Evolutionary conservation across 2,797 vertebrate genomes (phyloP).

Genomic region (Manis pentadactyla): DNA sequence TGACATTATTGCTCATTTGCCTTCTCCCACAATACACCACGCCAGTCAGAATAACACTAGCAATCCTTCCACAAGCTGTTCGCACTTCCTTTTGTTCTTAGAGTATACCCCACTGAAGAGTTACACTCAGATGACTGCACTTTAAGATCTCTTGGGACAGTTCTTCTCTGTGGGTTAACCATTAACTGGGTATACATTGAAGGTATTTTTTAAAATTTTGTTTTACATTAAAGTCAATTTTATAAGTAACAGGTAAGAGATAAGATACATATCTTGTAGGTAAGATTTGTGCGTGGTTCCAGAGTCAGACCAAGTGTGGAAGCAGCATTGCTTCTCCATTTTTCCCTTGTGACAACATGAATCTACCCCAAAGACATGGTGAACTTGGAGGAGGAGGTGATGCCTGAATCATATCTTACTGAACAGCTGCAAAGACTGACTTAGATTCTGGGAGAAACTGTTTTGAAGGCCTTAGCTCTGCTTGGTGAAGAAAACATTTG

Average conservation of each 20-base stretch:
- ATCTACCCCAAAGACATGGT: neutral
- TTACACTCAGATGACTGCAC: neutral
- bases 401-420: neutral
- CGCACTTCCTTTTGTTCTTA: neutral
- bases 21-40: neutral
- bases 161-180: neutral
- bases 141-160: neutral
- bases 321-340: neutral
- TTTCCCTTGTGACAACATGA: neutral
- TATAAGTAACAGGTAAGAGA: neutral
- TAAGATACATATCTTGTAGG: neutral
- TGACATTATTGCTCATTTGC: neutral
- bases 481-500: constrained; percentile 70
- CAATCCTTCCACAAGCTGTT: neutral
- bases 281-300: neutral
- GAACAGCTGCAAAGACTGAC: constrained; percentile 52
- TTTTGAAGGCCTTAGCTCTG: constrained; percentile 22
- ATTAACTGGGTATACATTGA: neutral
- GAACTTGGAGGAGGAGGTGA: neutral
- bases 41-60: neutral
- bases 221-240: neutral
- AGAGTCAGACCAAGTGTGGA: neutral
- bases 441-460: constrained; percentile 46
- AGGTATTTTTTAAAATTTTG: neutral
- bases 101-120: neutral